Base-by-base conservation (phyloP, 2,888 invertebrate species). In the Odontothrips loti region DNA sequence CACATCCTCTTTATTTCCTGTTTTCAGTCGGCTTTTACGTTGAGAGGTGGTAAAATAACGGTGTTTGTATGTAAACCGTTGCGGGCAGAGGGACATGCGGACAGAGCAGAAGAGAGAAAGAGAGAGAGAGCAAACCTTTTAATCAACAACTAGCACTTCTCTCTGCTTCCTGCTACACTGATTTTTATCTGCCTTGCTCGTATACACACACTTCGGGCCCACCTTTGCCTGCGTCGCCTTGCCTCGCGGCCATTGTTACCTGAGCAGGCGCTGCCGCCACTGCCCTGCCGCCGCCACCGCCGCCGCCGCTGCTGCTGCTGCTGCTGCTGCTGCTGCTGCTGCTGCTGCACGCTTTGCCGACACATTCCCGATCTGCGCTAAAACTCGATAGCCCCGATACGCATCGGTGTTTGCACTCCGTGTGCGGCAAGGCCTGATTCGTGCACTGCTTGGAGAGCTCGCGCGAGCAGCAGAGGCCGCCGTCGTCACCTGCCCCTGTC, bases 121-220 rank as follows among this genome's bases (percentile, higher is more conserved):
- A 17, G 58, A 58, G 51, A 51, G 51, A 51, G 58, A 27, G 68
- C 68, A 75, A 75, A 75, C 27, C 68, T 27, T 75, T 75, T 75
- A 75, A 75, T 75, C 68, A 75, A 27, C 68, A 27, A 27, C 68
- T 75, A 75, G 68, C 68, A 75, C 68, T 75, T 12, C 27, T n/a
- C 58, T 58, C 58, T 75, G 68, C 68, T 75, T 75, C 68, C 68
- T 75, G 68, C 68, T 75, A 75, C 68, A 75, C 68, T 75, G 68
- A 75, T 75, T 75, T 68, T 75, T 75, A 75, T 75, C 68, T 75
- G 12, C 68, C 68, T 58, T 58, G 15, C 58, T 17, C 58, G 58
- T 58, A 58, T 17, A 58, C 58, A 58, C n/a, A 58, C 34, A 43
- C 34, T 4, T 6, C 12, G 58, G 58, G 17, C 17, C 58, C 58